These are phyloP conservation scores for Callionymus lyra DNA, from an alignment of 2,113 vertebrate species.

Conservation along the genomic window DNA sequence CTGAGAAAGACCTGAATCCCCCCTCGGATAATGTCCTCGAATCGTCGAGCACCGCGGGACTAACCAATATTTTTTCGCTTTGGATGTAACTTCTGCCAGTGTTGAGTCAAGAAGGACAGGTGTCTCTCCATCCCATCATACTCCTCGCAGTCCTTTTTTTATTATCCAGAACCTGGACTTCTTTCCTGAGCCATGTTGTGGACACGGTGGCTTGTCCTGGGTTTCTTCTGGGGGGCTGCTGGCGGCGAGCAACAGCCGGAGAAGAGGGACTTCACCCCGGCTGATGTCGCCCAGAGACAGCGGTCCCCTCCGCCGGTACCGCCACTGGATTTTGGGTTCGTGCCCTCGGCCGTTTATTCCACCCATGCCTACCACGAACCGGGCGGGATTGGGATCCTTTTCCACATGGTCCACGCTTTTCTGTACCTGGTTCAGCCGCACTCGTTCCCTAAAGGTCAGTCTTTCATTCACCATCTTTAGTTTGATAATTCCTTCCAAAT, in stretches of 20 bases:
- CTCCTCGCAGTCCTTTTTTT: too few relatives aligned
- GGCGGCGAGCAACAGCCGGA: conserved; percentile 46
- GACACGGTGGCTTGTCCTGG: conserved; percentile 60
- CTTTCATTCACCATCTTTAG: not conserved
- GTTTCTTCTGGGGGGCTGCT: conserved; percentile 65
- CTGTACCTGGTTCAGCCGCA: conserved; percentile 82
- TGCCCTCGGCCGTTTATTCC: conserved; percentile 74
- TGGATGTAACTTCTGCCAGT: conserved; percentile 11
- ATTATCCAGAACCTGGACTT: too few relatives aligned
- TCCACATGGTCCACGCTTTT: conserved; percentile 77
- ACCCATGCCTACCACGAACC: conserved; percentile 75
- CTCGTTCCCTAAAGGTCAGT: conserved; percentile 84
- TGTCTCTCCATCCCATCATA: not conserved
- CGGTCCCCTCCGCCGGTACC: conserved; percentile 50
- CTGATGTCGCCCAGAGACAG: conserved; percentile 26
- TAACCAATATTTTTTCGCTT: conserved; percentile 11
- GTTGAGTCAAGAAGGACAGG: not conserved
- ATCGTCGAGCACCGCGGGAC: conserved; percentile 21
- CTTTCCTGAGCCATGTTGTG: conserved; percentile 68
- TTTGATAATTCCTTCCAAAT: not conserved
- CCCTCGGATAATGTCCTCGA: conserved; percentile 20
- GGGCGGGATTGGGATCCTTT: conserved; percentile 73
- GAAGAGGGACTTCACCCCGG: conserved; percentile 10
- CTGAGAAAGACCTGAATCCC: conserved; percentile 8
- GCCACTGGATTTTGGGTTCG: conserved; percentile 76